These are phyloP conservation scores for Tetropium fuscum DNA, from an alignment of 2,888 invertebrate genomes.

Conservation along the genomic window DNA sequence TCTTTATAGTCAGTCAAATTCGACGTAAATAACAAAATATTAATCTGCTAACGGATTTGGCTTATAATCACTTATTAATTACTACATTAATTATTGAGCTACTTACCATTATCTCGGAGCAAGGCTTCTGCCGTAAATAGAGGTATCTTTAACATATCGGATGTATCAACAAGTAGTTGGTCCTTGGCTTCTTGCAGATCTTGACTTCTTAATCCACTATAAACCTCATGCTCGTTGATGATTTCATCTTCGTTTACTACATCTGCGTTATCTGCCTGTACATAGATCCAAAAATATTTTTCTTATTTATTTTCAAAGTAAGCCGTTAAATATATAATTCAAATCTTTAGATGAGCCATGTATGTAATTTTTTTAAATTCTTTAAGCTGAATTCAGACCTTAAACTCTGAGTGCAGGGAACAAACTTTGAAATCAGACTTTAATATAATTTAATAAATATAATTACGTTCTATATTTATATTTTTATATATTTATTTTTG, in stretches of 20 bases:
- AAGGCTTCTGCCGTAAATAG: slow-evolving; percentile 78
- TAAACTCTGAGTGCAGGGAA: no score
- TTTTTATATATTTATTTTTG: no score
- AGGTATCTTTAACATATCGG: slow-evolving; percentile 78
- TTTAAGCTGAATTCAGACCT: no score
- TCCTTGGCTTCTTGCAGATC: slow-evolving; percentile 79
- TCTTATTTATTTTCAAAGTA: background rate
- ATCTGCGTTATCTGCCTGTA: slow-evolving; percentile 66
- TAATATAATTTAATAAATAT: no score
- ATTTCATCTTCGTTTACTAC: slow-evolving; percentile 68
- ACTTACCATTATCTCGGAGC: slow-evolving; percentile 73
- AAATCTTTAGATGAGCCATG: background rate
- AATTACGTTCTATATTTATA: no score
- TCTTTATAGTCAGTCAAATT: no score
- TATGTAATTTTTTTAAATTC: no score
- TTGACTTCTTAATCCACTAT: slow-evolving; percentile 73
- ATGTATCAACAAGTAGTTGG: slow-evolving; percentile 76
- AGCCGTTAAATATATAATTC: background rate
- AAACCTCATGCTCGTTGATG: slow-evolving; percentile 67
- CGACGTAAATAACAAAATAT: no score
- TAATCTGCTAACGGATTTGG: no score
- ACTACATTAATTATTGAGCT: no score
- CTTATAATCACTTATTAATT: no score
- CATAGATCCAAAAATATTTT: slow-evolving; percentile 19
- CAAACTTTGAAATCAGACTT: no score